These are phyloP conservation scores for Romanogobio albipinnatus DNA, from an alignment of 2,113 vertebrate species.

Conservation along the genomic window DNA sequence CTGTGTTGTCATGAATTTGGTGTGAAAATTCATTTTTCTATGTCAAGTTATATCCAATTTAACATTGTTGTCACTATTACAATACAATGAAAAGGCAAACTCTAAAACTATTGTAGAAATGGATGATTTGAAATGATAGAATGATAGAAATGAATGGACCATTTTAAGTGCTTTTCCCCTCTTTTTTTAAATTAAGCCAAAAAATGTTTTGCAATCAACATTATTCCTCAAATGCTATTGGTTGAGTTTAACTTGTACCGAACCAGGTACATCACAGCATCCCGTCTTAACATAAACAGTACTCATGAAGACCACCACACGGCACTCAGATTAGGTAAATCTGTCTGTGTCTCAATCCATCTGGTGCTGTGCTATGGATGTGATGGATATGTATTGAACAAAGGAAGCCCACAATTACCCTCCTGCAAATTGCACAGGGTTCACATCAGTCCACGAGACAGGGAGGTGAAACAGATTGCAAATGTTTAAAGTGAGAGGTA, in stretches of 20 bases:
- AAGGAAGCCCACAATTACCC: background rate
- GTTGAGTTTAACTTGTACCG: background rate
- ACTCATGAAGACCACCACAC: background rate
- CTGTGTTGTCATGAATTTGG: background rate
- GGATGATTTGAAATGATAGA: too few relatives aligned
- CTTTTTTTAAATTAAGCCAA: background rate
- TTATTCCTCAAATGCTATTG: background rate
- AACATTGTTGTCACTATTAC: too few relatives aligned
- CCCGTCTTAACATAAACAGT: background rate
- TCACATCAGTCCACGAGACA: conserved; percentile 13
- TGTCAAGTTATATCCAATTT: too few relatives aligned
- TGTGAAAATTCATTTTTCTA: too few relatives aligned
- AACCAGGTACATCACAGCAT: background rate
- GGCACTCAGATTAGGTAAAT: conserved; percentile 31
- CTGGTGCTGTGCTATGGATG: background rate
- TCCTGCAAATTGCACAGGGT: background rate
- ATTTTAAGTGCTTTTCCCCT: too few relatives aligned
- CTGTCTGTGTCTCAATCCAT: conserved; percentile 16
- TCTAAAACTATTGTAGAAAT: too few relatives aligned
- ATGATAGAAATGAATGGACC: too few relatives aligned
- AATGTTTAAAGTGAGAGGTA: background rate
- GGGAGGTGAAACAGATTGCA: background rate
- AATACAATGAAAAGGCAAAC: background rate
- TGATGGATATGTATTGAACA: conserved; percentile 3
- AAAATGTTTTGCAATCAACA: background rate